Evolutionary conservation across 2,113 vertebrate genomes (phyloP).

Genomic region (Desmodus rotundus): DNA sequence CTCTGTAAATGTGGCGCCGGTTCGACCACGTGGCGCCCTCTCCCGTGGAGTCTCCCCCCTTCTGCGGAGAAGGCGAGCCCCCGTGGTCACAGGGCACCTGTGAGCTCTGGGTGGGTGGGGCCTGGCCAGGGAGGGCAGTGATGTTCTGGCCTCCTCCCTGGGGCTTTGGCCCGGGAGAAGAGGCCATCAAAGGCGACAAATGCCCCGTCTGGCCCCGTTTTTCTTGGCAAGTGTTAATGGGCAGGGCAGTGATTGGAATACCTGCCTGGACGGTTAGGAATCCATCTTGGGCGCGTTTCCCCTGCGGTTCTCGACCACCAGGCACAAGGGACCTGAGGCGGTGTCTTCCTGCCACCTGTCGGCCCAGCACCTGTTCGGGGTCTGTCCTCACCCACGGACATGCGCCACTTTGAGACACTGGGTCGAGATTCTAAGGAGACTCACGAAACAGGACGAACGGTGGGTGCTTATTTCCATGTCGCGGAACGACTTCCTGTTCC

Average conservation of each 20-base stretch:
- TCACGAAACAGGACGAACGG: not conserved
- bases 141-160: not conserved
- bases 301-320: not conserved
- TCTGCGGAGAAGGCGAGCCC: not conserved
- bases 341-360: not conserved
- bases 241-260: not conserved
- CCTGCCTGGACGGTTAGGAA: not conserved
- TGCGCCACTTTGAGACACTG: not conserved
- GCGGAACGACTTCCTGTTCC: not conserved
- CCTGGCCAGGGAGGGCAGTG: not conserved
- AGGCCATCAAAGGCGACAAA: not conserved
- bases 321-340: not conserved
- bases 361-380: not conserved
- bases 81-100: not conserved
- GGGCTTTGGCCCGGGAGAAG: not conserved
- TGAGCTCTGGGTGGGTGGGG: not conserved
- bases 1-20: not conserved
- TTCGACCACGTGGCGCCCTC: fast-evolving
- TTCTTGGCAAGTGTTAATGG: not conserved
- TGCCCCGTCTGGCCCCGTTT: not conserved
- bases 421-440: not conserved
- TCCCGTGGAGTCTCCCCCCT: fast-evolving
- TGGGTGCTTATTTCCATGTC: not conserved
- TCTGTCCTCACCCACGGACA: not conserved
- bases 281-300: not conserved